Conservation (phyloP, 2,113 vertebrate genomes). For the Genyomyrus donnyi region DNA sequence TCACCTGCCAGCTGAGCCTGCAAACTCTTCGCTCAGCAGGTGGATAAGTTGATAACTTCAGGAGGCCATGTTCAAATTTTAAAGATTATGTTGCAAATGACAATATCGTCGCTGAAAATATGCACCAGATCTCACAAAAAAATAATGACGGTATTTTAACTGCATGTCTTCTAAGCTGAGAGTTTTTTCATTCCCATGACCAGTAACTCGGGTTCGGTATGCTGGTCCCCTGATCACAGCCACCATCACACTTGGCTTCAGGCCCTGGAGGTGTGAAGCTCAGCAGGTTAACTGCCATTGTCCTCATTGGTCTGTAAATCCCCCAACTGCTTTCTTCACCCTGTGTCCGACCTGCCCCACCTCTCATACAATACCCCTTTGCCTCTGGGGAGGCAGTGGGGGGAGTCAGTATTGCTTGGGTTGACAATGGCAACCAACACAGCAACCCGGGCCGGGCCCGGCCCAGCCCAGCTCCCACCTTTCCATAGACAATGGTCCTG, state of each 20-base stretch:
- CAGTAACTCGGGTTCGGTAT: background rate
- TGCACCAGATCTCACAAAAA: background rate
- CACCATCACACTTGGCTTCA: constrained; percentile 44
- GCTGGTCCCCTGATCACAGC: constrained; percentile 18
- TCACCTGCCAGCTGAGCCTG: background rate
- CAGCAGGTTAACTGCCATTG: constrained; percentile 45
- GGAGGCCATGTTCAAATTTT: background rate
- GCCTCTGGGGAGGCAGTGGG: constrained; percentile 35
- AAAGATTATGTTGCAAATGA: background rate
- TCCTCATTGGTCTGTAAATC: constrained; percentile 20
- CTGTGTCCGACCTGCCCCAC: constrained; percentile 14
- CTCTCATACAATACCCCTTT: constrained; percentile 22
- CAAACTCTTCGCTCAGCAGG: background rate
- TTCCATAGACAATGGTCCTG: constrained; percentile 51
- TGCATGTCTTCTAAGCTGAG: background rate
- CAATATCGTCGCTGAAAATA: background rate
- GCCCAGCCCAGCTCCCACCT: constrained; percentile 47
- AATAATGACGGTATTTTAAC: background rate
- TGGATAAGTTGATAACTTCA: background rate
- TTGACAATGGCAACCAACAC: constrained; percentile 61
- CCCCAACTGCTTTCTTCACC: constrained; percentile 17
- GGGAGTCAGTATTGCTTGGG: constrained; percentile 49
- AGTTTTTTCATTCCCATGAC: background rate
- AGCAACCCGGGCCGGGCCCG: constrained; percentile 49
- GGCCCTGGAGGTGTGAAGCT: constrained; percentile 39